Base-by-base conservation (phyloP, 2,113 vertebrate species). In the Chamaetylas fuelleborni region DNA sequence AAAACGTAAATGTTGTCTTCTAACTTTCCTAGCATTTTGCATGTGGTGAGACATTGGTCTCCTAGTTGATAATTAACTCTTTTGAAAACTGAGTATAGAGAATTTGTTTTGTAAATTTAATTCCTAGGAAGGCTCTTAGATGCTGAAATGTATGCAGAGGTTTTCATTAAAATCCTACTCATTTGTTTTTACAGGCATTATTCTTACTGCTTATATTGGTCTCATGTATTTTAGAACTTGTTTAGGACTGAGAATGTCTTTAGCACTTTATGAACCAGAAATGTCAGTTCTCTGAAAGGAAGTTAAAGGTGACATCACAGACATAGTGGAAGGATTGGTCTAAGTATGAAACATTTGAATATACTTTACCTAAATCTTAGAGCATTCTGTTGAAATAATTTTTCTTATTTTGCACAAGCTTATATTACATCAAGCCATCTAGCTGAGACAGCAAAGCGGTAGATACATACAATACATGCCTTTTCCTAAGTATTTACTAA, bases 81-180 rank as follows among this genome's bases (percentile, higher is more conserved):
- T 83, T 91, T 88, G 76, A 93, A 96, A 96, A 92, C 76, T 62
- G 67, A 95, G 64, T 66, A 86, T 45, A 67, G 28, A 81, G 38
- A 92, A 96, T 97, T 97, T 97, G 95, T 77, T 96, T 97, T 96
- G 90, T 86, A 96, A 96, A 97, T 96, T 77, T 73, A 90, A 92
- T 96, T 97, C 79, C 67, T 73, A 95, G 67, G 94, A 96, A 97
- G 14, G 12, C 40, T 92, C 61, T 92, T 62, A 94, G 88, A 90
- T 92, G 67, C 38, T 88, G 65, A 92, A 94, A 94, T 83, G 19
- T 80, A 93, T 93, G 72, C 81, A 67, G 79, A 78, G 10, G 24
- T 94, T 92, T 94, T 95, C 71, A 96, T 95, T 79, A 92, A 93
- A 96, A 93, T 66, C 25, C 19, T 73, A 70, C 93, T 97, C 51